Evolutionary conservation across 2,797 vertebrate genomes (phyloP).

Genomic region (Sciurus vulgaris): DNA sequence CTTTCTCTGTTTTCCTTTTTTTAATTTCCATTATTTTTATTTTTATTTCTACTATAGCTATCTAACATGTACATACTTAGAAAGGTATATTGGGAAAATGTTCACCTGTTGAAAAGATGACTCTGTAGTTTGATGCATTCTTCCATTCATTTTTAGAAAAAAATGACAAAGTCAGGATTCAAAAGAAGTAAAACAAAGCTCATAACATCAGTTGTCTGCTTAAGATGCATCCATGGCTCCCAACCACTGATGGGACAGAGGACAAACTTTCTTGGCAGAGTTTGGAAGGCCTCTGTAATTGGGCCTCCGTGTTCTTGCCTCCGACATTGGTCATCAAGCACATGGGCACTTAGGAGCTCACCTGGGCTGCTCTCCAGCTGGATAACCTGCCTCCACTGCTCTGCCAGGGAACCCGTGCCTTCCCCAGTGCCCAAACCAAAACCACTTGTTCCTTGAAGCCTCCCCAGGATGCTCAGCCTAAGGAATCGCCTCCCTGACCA

Average conservation of each 20-base stretch:
- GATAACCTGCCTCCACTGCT: background rate
- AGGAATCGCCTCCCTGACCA: background rate
- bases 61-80: background rate
- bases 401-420: background rate
- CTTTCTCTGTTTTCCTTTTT: background rate
- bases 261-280: background rate
- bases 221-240: background rate
- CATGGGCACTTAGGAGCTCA: accelerated
- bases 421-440: background rate
- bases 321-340: background rate
- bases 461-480: background rate
- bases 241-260: background rate
- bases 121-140: background rate
- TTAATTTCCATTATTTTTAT: background rate
- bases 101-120: background rate
- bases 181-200: constrained; percentile 34
- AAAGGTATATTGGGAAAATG: background rate
- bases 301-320: background rate
- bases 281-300: background rate
- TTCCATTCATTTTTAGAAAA: background rate
- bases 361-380: background rate
- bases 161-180: background rate
- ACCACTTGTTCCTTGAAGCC: background rate
- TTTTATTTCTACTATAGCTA: background rate
- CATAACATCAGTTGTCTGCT: background rate